Evolutionary conservation across 2,888 invertebrate species (phyloP).

Genomic region (Tenodera sinensis): DNA sequence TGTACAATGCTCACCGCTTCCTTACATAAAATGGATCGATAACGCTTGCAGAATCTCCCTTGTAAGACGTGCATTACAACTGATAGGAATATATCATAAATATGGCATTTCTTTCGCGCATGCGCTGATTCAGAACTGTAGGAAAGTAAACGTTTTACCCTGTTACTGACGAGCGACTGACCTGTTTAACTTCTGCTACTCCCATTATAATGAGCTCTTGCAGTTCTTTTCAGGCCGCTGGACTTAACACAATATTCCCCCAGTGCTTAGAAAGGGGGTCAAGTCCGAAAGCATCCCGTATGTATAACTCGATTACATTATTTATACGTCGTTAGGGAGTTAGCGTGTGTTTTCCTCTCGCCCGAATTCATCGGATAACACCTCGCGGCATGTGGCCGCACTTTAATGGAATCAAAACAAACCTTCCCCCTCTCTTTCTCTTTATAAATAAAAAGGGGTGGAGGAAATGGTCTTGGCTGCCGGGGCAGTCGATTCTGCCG

Average conservation of each 20-base stretch:
- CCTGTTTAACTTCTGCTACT: neutral
- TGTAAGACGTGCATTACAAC: too few species aligned
- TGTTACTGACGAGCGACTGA: neutral
- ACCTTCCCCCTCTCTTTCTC: neutral
- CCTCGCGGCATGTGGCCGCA: neutral
- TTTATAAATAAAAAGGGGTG: neutral
- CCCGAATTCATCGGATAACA: neutral
- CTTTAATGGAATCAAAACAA: neutral
- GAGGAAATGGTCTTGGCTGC: neutral
- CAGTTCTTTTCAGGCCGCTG: neutral
- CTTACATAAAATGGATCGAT: too few species aligned
- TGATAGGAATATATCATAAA: neutral
- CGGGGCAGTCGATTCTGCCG: neutral
- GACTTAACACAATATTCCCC: neutral
- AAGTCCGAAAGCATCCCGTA: neutral
- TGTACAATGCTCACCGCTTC: too few species aligned
- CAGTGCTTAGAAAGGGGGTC: neutral
- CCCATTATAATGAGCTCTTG: neutral
- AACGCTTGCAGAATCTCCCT: too few species aligned
- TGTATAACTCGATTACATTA: neutral
- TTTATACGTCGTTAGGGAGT: neutral
- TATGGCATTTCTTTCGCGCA: neutral
- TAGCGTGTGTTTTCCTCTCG: neutral
- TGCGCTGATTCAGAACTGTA: neutral
- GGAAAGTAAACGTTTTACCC: neutral